These are phyloP conservation scores for Nomada lathburiana DNA, from an alignment of 2,888 invertebrate species.

Conservation along the genomic window DNA sequence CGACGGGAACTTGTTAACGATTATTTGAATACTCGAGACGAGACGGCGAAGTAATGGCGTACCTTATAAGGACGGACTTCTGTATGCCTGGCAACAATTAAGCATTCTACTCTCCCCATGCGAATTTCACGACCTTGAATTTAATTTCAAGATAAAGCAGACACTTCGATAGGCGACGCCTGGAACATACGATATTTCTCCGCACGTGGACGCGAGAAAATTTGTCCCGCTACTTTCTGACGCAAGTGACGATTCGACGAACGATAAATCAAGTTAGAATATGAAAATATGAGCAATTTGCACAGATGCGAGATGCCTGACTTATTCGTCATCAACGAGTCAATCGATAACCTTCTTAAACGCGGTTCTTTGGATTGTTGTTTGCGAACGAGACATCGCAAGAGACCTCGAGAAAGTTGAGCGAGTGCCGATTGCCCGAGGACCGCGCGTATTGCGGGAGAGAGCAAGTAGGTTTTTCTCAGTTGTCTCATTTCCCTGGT, in stretches of 20 bases:
- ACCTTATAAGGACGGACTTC: not conserved
- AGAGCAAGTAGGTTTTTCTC: constrained; percentile 22
- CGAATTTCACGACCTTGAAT: not conserved
- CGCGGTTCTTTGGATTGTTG: too few species aligned
- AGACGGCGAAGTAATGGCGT: too few species aligned
- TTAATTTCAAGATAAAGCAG: not conserved
- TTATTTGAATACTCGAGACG: not conserved
- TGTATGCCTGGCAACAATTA: not conserved
- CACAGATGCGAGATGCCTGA: constrained; percentile 15
- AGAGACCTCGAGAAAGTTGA: not conserved
- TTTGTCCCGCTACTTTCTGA: not conserved
- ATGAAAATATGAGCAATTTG: constrained; percentile 15
- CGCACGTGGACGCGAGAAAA: not conserved
- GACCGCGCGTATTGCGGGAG: constrained; percentile 29
- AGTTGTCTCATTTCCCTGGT: constrained; percentile 42
- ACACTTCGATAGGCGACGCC: not conserved
- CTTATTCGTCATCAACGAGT: constrained; percentile 25
- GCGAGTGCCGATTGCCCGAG: constrained; percentile 25
- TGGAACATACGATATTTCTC: constrained; percentile 12
- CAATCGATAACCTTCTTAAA: constrained; percentile 15
- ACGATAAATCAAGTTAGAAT: not conserved
- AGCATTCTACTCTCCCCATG: not conserved
- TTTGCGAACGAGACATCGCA: not conserved
- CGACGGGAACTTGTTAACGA: not conserved
- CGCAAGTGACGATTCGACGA: not conserved